Conservation (phyloP, 2,113 vertebrate genomes). For the Paratilapia polleni region DNA sequence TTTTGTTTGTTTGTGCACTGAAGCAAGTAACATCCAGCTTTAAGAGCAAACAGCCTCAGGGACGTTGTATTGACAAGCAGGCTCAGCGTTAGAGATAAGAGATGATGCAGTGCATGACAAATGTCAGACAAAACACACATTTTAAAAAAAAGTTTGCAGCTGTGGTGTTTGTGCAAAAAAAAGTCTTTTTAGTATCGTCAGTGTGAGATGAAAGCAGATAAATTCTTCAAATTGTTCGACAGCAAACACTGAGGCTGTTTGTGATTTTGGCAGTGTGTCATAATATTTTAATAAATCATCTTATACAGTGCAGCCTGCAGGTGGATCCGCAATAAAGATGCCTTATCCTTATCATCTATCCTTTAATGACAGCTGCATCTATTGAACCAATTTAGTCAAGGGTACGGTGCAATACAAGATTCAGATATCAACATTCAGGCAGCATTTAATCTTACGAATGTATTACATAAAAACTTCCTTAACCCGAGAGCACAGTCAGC, state of each 20-base stretch:
- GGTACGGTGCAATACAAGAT: not conserved
- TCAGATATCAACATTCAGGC: not conserved
- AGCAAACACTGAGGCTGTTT: not conserved
- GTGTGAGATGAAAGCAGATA: not conserved
- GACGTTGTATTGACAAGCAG: not conserved
- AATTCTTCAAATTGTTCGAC: not conserved
- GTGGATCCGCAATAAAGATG: constrained; percentile 11
- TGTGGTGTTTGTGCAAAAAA: not conserved
- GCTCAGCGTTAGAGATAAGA: constrained; percentile 23
- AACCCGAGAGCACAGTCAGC: constrained; percentile 33
- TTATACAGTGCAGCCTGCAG: not conserved
- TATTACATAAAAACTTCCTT: not conserved
- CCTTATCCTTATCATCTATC: constrained; percentile 3
- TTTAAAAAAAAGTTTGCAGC: not conserved
- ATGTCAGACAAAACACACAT: constrained; percentile 11
- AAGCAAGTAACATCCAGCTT: not conserved
- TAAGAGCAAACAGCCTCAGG: constrained; percentile 2
- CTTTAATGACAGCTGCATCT: not conserved
- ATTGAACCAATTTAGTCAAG: not conserved
- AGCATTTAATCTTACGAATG: constrained; percentile 4
- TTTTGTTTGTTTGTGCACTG: not conserved
- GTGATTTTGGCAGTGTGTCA: not conserved
- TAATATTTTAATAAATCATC: constrained; percentile 7
- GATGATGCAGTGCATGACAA: not conserved
- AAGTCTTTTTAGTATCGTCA: not conserved